Evolutionary conservation across 2,888 invertebrate genomes (phyloP).

Genomic region (Brachypterus glaber): DNA sequence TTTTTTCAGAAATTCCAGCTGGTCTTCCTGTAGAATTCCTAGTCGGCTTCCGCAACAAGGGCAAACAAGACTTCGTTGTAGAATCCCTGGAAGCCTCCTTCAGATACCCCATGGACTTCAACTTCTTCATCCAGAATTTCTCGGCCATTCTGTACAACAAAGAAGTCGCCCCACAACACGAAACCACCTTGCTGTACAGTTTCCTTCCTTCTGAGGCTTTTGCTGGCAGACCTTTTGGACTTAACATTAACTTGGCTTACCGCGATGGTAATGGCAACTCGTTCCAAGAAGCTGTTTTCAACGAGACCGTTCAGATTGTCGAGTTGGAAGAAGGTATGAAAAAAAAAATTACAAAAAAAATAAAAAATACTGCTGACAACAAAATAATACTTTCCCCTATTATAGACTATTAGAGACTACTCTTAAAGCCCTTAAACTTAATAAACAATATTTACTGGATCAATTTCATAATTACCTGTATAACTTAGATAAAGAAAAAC

Average conservation of each 20-base stretch:
- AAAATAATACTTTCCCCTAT: no score
- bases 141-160: constrained; percentile 81
- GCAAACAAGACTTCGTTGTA: constrained; percentile 79
- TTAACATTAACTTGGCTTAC: constrained; percentile 87
- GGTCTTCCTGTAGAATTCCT: constrained; percentile 90
- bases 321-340: constrained; percentile 78
- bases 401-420: no score
- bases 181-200: constrained; percentile 90
- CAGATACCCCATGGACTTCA: constrained; percentile 98
- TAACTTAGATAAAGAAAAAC: no score
- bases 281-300: constrained; percentile 87
- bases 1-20: constrained; percentile 70
- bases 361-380: no score
- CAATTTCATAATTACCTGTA: no score
- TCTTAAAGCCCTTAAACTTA: no score
- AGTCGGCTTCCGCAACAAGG: constrained; percentile 94
- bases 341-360: no score
- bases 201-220: constrained; percentile 95
- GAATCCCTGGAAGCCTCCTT: constrained; percentile 96
- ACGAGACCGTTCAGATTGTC: constrained; percentile 91
- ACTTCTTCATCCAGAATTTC: constrained; percentile 97
- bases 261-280: constrained; percentile 62
- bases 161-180: constrained; percentile 80
- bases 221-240: constrained; percentile 91
- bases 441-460: no score